A percentile compares a stretch with the other conserved stretches of the same genome.
Evolutionary conservation across 2,888 invertebrate genomes (phyloP).

Genomic region (Eremobia ochroleuca): DNA sequence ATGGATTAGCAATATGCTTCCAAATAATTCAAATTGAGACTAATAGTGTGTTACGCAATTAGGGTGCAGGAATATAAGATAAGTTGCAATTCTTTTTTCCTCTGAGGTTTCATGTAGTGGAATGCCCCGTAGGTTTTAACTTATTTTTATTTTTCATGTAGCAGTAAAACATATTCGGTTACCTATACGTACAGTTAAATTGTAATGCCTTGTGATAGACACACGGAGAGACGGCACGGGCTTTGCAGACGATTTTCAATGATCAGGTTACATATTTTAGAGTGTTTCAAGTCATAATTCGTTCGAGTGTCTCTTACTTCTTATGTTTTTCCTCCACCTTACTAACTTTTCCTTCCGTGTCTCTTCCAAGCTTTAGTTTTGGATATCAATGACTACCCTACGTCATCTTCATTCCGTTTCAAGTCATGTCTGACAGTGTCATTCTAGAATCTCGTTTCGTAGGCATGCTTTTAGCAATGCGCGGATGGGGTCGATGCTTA

Average conservation of each 20-base stretch:
- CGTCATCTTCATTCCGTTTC: neutral
- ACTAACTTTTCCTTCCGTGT: too few species aligned
- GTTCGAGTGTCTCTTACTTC: too few species aligned
- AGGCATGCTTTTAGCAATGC: neutral
- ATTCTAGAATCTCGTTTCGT: neutral
- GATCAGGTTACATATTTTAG: neutral
- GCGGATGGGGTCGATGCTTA: neutral
- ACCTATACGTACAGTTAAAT: neutral
- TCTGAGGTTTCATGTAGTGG: neutral
- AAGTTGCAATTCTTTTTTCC: neutral
- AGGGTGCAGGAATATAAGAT: too few species aligned
- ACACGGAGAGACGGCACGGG: neutral
- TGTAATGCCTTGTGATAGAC: neutral
- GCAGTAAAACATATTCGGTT: neutral
- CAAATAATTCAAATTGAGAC: too few species aligned
- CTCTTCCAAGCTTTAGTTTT: neutral
- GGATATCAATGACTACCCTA: neutral
- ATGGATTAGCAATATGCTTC: too few species aligned
- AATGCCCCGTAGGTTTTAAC: neutral
- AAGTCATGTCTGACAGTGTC: neutral
- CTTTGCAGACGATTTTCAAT: neutral
- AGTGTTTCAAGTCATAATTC: neutral
- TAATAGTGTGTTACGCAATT: too few species aligned
- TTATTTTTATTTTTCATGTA: neutral
- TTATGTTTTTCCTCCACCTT: too few species aligned